Evolutionary conservation across 2,797 vertebrate genomes (phyloP), one percentile per base, ranked within the genome.

Genomic region (Sebastes taczanowskii): DNA sequence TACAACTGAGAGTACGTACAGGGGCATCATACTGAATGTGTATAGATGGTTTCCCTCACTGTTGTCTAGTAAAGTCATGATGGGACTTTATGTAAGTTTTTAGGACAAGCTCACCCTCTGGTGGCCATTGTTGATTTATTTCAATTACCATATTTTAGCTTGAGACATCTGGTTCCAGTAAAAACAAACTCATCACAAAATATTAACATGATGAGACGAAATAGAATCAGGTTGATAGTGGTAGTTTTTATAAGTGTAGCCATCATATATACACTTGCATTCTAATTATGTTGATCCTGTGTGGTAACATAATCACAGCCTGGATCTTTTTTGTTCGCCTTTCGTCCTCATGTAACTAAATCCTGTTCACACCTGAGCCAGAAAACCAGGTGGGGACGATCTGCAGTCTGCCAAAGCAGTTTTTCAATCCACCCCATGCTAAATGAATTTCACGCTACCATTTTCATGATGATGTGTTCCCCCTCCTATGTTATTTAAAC

Each of bases 401-500:
- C 62, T 23, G 30, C 68, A 70, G 74, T 35, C 67, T 77, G 58
- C 27, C 70, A 81, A 27, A 32, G 56, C 42, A n/a, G 59, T 65
- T 86, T 76, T 86, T 83, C 22, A 77, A 80, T 75, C 62, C 46
- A 61, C 49, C 59, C 79, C 30, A 22, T 49, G 58, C 49, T 81
- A 80, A 27, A 77, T 78, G 13, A 83, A 90, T 89, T 91, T 86
- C 74, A 88, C 10, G 60, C 82, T 66, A 18, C 55, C 35, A 64
- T 69, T 42, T 66, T 29, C 18, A 42, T 86, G 81, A 86, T 81
- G 81, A 90, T 49, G 68, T 86, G 77, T 81, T 38, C 64, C 64
- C 27, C 8, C 29, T 55, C 68, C 49, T 14, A 11, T 34, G 53
- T 71, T 94, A 94, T 94, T 95, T 96, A 96, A 95, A 90, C 60